Conservation (phyloP, 2,888 invertebrate species). For the Pedicia rivosa region DNA sequence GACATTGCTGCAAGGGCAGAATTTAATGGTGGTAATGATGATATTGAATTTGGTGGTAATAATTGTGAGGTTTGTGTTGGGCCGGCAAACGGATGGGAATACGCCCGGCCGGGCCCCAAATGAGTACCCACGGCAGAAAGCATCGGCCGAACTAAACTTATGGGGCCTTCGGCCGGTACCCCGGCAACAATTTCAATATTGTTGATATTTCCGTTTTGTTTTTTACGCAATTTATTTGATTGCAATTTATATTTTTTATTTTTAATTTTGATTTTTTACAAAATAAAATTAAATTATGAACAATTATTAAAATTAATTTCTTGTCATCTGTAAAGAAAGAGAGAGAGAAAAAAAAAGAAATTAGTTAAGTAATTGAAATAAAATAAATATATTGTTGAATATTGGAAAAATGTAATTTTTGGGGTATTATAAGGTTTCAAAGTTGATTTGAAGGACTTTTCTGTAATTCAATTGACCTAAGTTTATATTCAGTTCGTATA, state of each 20-base stretch:
- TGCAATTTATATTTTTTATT: not conserved
- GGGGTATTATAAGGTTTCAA: not conserved
- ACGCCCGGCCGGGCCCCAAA: conserved; percentile 8
- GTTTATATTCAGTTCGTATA: too few species aligned
- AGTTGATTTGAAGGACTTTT: too few species aligned
- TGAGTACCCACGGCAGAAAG: conserved; percentile 6
- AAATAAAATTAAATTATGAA: not conserved
- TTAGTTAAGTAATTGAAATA: conserved; percentile 2
- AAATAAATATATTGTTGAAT: conserved; percentile 1
- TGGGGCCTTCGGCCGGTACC: conserved; percentile 3
- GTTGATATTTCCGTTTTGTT: not conserved
- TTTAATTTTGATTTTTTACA: conserved; percentile 4
- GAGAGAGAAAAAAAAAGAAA: conserved; percentile 1
- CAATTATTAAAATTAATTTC: conserved; percentile 2
- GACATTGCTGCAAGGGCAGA: conserved; percentile 14
- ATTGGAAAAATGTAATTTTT: not conserved
- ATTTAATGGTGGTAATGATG: conserved; percentile 5
- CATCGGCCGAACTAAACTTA: conserved; percentile 6
- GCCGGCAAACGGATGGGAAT: conserved; percentile 6
- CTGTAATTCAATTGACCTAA: too few species aligned
- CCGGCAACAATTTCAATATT: conserved; percentile 4
- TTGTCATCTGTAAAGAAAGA: conserved; percentile 3
- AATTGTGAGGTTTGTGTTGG: conserved; percentile 2
- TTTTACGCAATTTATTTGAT: not conserved
- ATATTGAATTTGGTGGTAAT: conserved; percentile 2